A percentile compares a stretch with the other conserved stretches of the same genome.
phyloP scores from a whole-genome alignment of 2,797 vertebrate genomes.

The Phrynocephalus guinanensis region DNA sequence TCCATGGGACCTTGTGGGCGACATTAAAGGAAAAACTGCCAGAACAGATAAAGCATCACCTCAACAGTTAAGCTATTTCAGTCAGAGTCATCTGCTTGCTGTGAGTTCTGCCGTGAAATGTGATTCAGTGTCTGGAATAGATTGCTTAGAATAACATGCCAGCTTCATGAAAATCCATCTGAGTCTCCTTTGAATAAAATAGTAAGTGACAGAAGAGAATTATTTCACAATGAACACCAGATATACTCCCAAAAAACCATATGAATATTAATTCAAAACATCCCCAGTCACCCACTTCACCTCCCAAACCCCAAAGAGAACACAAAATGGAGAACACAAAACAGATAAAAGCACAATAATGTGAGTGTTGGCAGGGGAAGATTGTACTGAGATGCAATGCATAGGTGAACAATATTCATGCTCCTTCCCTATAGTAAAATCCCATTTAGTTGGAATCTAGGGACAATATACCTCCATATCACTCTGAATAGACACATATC shows the following conservation, averaged over 20 bases:
- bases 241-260: background rate
- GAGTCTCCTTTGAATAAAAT: slow-evolving; percentile 46
- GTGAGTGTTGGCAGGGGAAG: no score
- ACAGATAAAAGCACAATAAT: background rate
- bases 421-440: background rate
- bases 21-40: background rate
- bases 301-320: background rate
- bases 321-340: background rate
- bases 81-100: slow-evolving; percentile 18
- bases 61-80: slow-evolving; percentile 29
- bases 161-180: slow-evolving; percentile 38
- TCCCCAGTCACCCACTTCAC: background rate
- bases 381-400: background rate
- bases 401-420: background rate
- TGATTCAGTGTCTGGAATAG: slow-evolving; percentile 21
- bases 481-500: no score
- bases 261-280: slow-evolving; percentile 22
- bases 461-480: background rate
- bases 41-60: slow-evolving; percentile 6
- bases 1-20: background rate
- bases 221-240: slow-evolving; percentile 18
- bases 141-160: slow-evolving; percentile 21
- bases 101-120: slow-evolving; percentile 43
- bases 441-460: background rate
- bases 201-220: slow-evolving; percentile 26